phyloP scores from a whole-genome alignment of 2,113 vertebrate species.

The Trichechus manatus region DNA sequence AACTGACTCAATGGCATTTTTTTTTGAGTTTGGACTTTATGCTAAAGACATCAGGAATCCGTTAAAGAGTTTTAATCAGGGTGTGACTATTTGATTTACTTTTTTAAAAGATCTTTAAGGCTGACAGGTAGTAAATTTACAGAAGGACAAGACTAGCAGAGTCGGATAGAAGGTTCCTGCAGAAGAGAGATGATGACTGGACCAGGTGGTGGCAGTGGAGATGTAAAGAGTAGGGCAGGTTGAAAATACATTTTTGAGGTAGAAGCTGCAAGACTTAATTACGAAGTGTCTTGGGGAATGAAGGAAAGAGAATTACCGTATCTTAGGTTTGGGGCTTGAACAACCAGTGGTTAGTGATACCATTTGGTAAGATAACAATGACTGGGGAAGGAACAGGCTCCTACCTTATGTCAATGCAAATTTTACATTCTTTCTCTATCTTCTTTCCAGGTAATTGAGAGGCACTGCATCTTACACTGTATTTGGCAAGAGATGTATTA shows the following conservation, averaged over 20 bases:
- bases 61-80: not conserved
- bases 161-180: not conserved
- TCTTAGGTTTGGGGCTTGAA: not conserved
- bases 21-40: not conserved
- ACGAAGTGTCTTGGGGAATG: not conserved
- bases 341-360: not conserved
- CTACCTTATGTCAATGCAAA: rapidly evolving
- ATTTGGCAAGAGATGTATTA: not conserved
- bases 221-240: rapidly evolving
- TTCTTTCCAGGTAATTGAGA: not conserved
- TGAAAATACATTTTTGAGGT: not conserved
- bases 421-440: not conserved
- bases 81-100: not conserved
- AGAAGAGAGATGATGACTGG: too few relatives aligned
- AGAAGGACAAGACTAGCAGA: not conserved
- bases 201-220: not conserved
- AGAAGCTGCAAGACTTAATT: not conserved
- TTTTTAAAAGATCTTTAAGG: not conserved
- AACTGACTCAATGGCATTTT: not conserved
- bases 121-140: not conserved
- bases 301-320: not conserved
- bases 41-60: not conserved
- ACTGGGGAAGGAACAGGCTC: not conserved
- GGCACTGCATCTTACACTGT: not conserved
- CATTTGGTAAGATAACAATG: rapidly evolving